Base-by-base conservation (phyloP, 2,113 vertebrate species). In the Heterotilapia buettikoferi region DNA sequence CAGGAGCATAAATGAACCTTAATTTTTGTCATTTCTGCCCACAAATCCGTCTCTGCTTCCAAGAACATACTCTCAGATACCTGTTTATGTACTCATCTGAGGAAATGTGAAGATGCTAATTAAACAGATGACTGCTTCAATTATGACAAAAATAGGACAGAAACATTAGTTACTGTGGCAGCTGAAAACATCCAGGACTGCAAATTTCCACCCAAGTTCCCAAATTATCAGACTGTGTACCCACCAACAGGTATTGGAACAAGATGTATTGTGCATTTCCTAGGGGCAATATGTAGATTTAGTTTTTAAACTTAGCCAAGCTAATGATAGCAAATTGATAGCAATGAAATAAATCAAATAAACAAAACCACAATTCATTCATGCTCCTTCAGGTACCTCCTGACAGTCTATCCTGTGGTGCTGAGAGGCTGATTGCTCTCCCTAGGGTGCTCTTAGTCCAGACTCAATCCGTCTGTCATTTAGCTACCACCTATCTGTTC, bases 351-450 rank as follows among this genome's bases (percentile, higher is more conserved):
- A 19, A 78, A 78, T 78, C 9, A 76, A 29, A 50, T 43, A 59
- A 59, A 82, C 9, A 12, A 36, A 45, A 29, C 36, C 61, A 71
- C 9, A 63, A n/a, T 68, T 54, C 45, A 52, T 21, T 63, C 26
- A 13, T 68, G 19, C 45, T 68, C 33, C 57, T 84, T 90, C 56
- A 86, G 19, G 4, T 10, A 61, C 71, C 71, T 40, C 59, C 80
- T 86, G 31, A 31, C 63, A 86, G 71, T 47, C 79, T 47, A 52
- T 29, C 73, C 40, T 80, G 80, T 84, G 59, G 40, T 84, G 87
- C 66, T 66, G 29, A 50, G 59, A 52, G 82, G 80, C 80, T 88
- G 88, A 88, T 86, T 89, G 85, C 85, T 85, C 82, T 84, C 83
- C 85, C 54, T 68, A 83, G 86, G 87, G 85, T 83, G 86, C 56